phyloP scores from a whole-genome alignment of 2,113 vertebrate genomes.

The Pedetes capensis region DNA sequence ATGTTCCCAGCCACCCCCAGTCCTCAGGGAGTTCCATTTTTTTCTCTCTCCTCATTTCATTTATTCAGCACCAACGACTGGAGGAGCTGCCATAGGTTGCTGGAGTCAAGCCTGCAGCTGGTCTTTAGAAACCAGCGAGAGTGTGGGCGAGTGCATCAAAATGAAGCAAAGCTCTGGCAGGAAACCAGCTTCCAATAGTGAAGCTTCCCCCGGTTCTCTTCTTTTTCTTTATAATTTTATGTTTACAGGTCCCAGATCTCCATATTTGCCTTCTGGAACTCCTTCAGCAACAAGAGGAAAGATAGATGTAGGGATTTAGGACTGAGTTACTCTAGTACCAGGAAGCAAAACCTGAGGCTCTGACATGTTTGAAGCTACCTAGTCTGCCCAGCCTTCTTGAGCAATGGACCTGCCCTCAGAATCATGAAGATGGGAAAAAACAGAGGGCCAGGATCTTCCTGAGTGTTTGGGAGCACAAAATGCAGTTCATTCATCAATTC shows the following conservation, averaged over 20 bases:
- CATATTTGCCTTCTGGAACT: not conserved
- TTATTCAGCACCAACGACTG: not conserved
- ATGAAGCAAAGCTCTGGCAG: constrained; percentile 25
- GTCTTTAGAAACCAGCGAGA: constrained; percentile 49
- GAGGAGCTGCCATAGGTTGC: not conserved
- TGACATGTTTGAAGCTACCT: not conserved
- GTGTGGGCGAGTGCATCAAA: not conserved
- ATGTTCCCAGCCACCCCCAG: not conserved
- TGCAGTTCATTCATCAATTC: not conserved
- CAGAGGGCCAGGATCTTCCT: not conserved
- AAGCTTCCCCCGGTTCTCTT: constrained; percentile 25
- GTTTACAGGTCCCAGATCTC: not conserved
- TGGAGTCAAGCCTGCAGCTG: not conserved
- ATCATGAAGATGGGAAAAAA: not conserved
- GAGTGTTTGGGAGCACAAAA: not conserved
- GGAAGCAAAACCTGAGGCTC: not conserved
- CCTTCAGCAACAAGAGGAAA: not conserved
- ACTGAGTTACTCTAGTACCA: not conserved
- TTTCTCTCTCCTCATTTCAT: not conserved
- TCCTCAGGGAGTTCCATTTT: not conserved
- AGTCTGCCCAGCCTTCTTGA: not conserved
- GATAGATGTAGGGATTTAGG: not conserved
- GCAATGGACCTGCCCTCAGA: not conserved
- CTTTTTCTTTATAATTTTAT: constrained; percentile 46
- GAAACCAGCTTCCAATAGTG: constrained; percentile 26